Evolutionary conservation across 2,113 vertebrate genomes (phyloP), one percentile per base, ranked within the genome.

Genomic region (Lanius collurio): DNA sequence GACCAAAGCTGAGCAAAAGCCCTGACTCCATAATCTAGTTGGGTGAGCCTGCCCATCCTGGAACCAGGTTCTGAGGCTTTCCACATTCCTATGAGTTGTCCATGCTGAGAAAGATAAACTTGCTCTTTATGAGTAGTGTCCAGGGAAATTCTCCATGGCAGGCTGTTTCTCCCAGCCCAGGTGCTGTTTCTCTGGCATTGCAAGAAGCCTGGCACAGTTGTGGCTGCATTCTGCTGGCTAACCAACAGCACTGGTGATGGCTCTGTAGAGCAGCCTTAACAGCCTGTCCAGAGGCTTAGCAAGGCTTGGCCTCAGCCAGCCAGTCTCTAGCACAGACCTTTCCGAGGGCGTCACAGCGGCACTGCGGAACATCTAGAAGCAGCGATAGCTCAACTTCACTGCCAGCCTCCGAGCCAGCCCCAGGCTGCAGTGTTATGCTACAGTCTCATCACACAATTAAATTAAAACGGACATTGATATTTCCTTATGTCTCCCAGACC

Each of bases 391-490:
- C 27, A 1, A 16, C 31, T 41, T 62, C 44, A 15, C 50, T 73
- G 59, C 67, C 49, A 64, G 35, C 74, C 84, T 82, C 81, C 0
- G 0, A 74, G 35, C 77, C 82, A 85, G 68, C 42, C 74, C 30
- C 10, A 1, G 47, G 63, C 78, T 91, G 92, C 47, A 26, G 62
- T 50, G 44, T 75, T 93, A 90, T 47, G n/a, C 82, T 87, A 52
- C 74, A 79, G 74, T 75, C 74, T 90, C 70, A 39, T 64, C 3
- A 2, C 78, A 91, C 82, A 93, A 95, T 95, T 93, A 83, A 91
- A 97, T 97, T 97, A 76, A 94, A 95, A 39, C 24, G 41, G 74
- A 52, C 78, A 85, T 65, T 76, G 85, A 92, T 96, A 95, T 90
- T 93, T 90, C 85, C 35, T 16, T 50, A 33, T 65, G 37, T 73